phyloP scores from a whole-genome alignment of 2,113 vertebrate genomes.

The Macquaria australasica region DNA sequence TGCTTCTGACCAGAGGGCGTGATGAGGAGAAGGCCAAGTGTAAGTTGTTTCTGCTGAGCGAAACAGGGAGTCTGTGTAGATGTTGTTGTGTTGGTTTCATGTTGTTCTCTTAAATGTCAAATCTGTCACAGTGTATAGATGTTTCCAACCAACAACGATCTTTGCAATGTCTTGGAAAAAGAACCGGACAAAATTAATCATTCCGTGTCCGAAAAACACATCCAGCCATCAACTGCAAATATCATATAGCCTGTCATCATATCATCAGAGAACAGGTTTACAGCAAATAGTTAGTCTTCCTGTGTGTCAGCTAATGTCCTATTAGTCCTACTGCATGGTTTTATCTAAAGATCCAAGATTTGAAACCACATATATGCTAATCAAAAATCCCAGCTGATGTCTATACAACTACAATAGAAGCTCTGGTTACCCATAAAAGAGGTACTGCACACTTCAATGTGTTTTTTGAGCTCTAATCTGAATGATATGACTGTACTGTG shows the following conservation, averaged over 20 bases:
- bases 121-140: background rate
- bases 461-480: no score
- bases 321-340: background rate
- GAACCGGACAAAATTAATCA: background rate
- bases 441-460: no score
- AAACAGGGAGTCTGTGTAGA: background rate
- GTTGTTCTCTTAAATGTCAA: background rate
- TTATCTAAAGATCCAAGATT: background rate
- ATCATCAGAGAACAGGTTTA: background rate
- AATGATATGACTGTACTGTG: no score
- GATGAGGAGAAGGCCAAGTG: conserved; percentile 99
- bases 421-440: no score
- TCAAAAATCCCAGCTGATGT: no score
- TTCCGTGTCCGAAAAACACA: background rate
- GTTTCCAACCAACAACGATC: background rate
- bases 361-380: no score
- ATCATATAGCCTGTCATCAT: background rate
- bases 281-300: background rate
- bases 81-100: background rate
- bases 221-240: background rate
- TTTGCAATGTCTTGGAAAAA: background rate
- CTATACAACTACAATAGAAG: no score
- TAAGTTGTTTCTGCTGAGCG: conserved; percentile 80
- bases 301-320: background rate
- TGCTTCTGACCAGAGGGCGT: conserved; percentile 94